Base-by-base conservation (phyloP, 2,113 vertebrate species). In the Procavia capensis region DNA sequence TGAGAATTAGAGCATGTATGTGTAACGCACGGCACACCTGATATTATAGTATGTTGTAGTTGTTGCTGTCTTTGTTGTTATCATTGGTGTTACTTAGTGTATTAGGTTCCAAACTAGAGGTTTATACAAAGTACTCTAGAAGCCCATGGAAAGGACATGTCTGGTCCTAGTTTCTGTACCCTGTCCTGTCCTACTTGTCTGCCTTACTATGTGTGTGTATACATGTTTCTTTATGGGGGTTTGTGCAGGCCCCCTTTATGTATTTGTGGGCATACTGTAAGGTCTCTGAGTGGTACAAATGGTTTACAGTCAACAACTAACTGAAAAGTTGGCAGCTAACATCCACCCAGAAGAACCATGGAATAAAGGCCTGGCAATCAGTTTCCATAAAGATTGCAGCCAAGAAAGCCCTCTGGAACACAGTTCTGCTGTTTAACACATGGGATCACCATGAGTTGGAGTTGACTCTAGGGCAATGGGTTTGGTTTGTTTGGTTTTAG, bases 71-170 rank as follows among this genome's bases (percentile, higher is more conserved):
- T 82, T 88, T n/a, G 22, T 74, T 92, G 17, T 36, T 85, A n/a
- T 22, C 24, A 3, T 74, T 92, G 47, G 90, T 91, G 64, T 74
- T 88, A 76, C n/a, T 75, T 17, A 61, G 1, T 78, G 39, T 75
- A 47, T 92, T 92, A 57, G 87, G 63, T 90, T 1, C 31, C 78
- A 81, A 57, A 45, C n/a, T 96, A 74, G 54, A 90, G 27, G 27
- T 84, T 89, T 90, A 66, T 66, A 72, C 11, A 54, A 68, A 74
- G 36, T 39, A 31, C 25, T 9, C 25, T 70, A 27, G 89, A 95
- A 87, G 61, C 50, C 50, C 25, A 27, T 39, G 59, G 25, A 68
- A 70, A 78, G 57, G 34, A 19, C 50, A 84, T 9, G 64, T 50
- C 9, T 50, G 39, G 25, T 7, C 5, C 59, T 83, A 11, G 39